Evolutionary conservation across 2,888 invertebrate genomes (phyloP), one percentile per base, ranked within the genome.

Genomic region (Amiota minor): DNA sequence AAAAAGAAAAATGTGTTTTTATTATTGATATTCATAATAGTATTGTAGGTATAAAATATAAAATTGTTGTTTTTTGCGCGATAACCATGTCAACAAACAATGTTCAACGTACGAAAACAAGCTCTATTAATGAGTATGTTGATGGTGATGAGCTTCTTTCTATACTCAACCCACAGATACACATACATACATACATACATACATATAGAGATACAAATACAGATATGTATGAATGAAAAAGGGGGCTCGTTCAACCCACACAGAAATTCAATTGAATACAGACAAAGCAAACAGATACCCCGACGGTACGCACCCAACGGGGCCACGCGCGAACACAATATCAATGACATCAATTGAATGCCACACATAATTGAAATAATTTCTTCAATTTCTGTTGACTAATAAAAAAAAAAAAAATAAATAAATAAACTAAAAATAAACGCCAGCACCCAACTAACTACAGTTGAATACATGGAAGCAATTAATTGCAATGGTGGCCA

Each of bases 21-120:
- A 16, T 65, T 49, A 6, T 49, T 49, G 2, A 4, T 67, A 14
- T 50, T 20, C n/a, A 49, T 20, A 65, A 46, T 16, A 35, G 14
- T 20, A 47, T 18, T 68, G 53, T 53, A 53, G 14, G 20, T 10
- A 49, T 53, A 55, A 49, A 70, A 76, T 62, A 23, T 72, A 70
- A 61, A 72, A 77, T 74, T 77, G 61, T 59, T 59, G 59, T 11
- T 77, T 78, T 80, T 79, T 83, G 80, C 77, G 59, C 50, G 49
- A 71, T 62, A 62, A 45, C 47, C 35, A 20, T 55, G 18, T 70
- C 56, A 56, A 69, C 45, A 55, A 45, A 50, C 11, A 12, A 16
- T 20, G 59, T 46, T 23, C n/a, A 12, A 49, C 59, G 64, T 18
- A 47, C 47, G 47, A 65, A 65, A 65, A 65, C 65, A 65, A 47